phyloP scores from a whole-genome alignment of 2,888 invertebrate genomes.

The Itoplectis maculator region DNA sequence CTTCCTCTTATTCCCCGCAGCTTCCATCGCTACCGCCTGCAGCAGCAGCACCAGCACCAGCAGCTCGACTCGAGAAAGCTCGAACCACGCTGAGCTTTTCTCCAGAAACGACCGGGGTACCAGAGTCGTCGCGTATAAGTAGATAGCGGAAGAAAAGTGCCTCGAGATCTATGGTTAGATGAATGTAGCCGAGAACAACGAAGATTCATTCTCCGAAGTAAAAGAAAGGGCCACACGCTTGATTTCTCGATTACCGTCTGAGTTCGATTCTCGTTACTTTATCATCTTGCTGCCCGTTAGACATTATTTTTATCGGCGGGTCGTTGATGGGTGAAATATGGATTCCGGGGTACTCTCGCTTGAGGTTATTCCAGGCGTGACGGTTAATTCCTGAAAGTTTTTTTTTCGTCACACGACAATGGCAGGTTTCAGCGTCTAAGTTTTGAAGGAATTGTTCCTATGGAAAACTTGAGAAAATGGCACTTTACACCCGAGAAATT shows the following conservation, averaged over 20 bases:
- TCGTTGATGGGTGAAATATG: background rate
- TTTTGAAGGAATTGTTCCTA: background rate
- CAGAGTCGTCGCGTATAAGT: background rate
- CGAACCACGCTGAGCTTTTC: conserved; percentile 33
- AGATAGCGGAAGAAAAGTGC: conserved; percentile 34
- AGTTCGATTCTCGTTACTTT: background rate
- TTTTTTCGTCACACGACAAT: background rate
- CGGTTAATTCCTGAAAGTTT: background rate
- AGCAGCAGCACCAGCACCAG: background rate
- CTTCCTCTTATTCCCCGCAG: background rate
- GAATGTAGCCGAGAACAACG: conserved; percentile 9
- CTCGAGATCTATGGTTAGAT: conserved; percentile 1
- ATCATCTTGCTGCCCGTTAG: background rate
- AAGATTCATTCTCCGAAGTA: conserved; percentile 8
- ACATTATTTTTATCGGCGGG: background rate
- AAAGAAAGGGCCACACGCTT: background rate
- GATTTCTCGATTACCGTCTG: background rate
- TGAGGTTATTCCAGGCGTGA: background rate
- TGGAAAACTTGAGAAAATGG: too few relatives aligned
- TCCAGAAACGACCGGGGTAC: conserved; percentile 23
- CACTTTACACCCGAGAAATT: too few relatives aligned
- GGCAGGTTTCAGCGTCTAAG: background rate
- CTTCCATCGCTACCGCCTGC: conserved; percentile 1
- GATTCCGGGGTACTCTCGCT: background rate
- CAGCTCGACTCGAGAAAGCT: conserved; percentile 21